Percentiles rank a stretch among this genome's conserved stretches.
Conservation (phyloP, 2,113 vertebrate species). For the Chaetodon trifascialis region DNA sequence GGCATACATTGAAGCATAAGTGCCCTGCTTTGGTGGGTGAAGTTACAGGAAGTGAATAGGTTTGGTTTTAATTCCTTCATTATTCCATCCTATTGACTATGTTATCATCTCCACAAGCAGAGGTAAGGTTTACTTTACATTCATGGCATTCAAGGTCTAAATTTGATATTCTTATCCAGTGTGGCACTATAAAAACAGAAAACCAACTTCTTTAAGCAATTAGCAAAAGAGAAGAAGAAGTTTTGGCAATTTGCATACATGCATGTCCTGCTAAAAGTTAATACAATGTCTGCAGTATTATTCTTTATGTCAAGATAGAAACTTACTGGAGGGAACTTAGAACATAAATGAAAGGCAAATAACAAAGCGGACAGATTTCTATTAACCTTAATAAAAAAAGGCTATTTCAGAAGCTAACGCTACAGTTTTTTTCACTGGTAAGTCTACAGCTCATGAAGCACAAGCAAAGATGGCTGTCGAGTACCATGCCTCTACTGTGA, state of each 20-base stretch:
- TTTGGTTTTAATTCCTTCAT: neutral
- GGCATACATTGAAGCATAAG: neutral
- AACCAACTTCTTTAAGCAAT: neutral
- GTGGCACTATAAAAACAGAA: neutral
- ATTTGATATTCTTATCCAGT: neutral
- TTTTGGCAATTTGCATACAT: neutral
- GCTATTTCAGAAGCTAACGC: neutral
- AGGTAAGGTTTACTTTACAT: constrained; percentile 42
- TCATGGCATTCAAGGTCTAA: neutral
- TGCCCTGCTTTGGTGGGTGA: neutral
- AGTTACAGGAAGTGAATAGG: neutral
- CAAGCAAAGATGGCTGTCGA: constrained; percentile 55
- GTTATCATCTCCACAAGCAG: neutral
- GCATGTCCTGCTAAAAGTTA: too few species aligned
- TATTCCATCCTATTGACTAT: neutral
- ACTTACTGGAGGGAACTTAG: neutral
- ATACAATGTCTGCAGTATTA: neutral
- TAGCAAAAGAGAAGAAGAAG: neutral
- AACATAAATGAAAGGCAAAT: neutral
- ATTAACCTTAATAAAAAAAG: too few species aligned
- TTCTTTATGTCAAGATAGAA: neutral
- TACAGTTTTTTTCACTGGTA: neutral
- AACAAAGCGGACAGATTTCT: neutral
- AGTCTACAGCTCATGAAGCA: neutral
- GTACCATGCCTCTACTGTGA: constrained; percentile 28